phyloP scores from a whole-genome alignment of 2,797 vertebrate genomes.

The Catharus ustulatus region DNA sequence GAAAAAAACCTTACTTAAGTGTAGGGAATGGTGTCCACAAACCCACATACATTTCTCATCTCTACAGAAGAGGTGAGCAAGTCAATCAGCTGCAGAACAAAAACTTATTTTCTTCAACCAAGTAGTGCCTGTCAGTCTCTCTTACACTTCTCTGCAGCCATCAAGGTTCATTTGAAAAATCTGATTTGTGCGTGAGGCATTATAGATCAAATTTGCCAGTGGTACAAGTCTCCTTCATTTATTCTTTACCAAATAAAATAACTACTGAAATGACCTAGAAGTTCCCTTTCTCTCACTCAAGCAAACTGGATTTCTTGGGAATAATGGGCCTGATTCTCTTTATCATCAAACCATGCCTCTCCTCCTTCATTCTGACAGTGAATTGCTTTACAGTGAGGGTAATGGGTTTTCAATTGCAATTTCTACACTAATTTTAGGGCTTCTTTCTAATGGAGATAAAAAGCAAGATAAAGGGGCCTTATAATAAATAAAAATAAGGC shows the following conservation, averaged over 20 bases:
- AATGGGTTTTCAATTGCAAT: slow-evolving; percentile 51
- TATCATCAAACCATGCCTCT: slow-evolving; percentile 37
- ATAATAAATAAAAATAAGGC: slow-evolving; percentile 41
- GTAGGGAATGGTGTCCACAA: not conserved
- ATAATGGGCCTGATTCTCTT: slow-evolving; percentile 62
- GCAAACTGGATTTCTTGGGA: slow-evolving; percentile 51
- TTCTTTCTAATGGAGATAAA: slow-evolving; percentile 47
- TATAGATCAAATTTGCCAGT: slow-evolving; percentile 54
- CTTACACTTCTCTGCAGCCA: not conserved
- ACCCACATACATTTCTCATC: not conserved
- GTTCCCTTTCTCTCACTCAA: slow-evolving; percentile 39
- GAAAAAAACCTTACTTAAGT: not conserved
- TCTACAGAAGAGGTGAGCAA: not conserved
- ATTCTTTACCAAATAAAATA: slow-evolving; percentile 46
- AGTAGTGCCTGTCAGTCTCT: slow-evolving; percentile 19
- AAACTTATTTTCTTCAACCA: slow-evolving; percentile 34
- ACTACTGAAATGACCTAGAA: slow-evolving; percentile 55
- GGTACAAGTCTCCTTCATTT: slow-evolving; percentile 46
- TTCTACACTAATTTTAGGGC: slow-evolving; percentile 56
- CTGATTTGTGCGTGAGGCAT: slow-evolving; percentile 47
- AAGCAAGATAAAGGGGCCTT: slow-evolving; percentile 23
- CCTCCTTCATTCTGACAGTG: slow-evolving; percentile 32
- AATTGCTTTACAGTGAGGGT: slow-evolving; percentile 14
- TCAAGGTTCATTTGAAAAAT: slow-evolving; percentile 49
- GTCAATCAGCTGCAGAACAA: slow-evolving; percentile 16